phyloP scores from a whole-genome alignment of 2,113 vertebrate genomes.

The Centropus unirufus region DNA sequence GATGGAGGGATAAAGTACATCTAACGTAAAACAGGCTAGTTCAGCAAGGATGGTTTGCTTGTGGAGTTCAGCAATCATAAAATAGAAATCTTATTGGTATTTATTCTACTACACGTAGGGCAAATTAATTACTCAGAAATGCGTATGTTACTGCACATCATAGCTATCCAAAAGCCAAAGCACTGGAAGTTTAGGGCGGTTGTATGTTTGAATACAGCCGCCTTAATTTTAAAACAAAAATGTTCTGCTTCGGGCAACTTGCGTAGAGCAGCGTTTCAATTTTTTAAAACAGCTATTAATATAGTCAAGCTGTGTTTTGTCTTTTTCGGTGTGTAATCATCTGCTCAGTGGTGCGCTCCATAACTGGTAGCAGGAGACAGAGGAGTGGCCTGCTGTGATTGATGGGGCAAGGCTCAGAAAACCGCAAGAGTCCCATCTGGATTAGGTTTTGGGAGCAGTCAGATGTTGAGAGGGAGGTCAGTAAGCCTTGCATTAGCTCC shows the following conservation, averaged over 20 bases:
- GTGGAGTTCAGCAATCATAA: neutral
- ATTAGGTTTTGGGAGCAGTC: constrained; percentile 75
- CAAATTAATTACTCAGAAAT: neutral
- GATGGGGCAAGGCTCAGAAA: constrained; percentile 70
- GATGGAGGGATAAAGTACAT: constrained; percentile 30
- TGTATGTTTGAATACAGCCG: constrained; percentile 14
- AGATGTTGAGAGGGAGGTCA: constrained; percentile 80
- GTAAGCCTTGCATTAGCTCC: constrained; percentile 74
- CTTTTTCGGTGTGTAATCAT: constrained; percentile 66
- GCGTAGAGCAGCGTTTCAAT: constrained; percentile 57
- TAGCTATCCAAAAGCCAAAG: neutral
- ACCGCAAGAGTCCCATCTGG: constrained; percentile 74
- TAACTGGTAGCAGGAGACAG: constrained; percentile 58
- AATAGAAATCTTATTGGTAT: neutral
- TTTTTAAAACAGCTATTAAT: constrained; percentile 75
- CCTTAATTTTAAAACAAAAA: constrained; percentile 69
- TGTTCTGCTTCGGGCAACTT: constrained; percentile 31
- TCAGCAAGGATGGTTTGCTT: neutral
- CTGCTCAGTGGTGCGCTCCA: constrained; percentile 66
- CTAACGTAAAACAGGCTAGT: constrained; percentile 28
- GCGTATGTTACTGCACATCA: neutral
- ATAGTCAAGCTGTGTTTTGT: constrained; percentile 45
- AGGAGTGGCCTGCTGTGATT: constrained; percentile 79
- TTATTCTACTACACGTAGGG: neutral
- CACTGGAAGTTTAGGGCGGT: neutral